Evolutionary conservation across 2,797 vertebrate species (phyloP), one percentile per base, ranked within the genome.

Genomic region (Micromesistius poutassou): DNA sequence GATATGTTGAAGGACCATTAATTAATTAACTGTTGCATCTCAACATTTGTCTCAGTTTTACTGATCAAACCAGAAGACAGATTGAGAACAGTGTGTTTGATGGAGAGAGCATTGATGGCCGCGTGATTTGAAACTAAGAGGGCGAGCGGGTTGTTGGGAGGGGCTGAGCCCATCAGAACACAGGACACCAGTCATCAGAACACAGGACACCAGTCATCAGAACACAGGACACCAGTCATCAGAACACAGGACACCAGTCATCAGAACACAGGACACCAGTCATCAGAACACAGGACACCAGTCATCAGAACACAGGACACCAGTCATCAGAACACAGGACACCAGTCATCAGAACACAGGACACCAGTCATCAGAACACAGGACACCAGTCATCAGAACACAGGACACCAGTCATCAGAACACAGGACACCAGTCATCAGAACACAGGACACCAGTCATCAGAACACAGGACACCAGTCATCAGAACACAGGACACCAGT

Each of bases 1-100:
- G 62, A 68, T 13, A 28, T 28, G 28, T 25, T 25, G 7, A 68
- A 68, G 25, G 62, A 71, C 76, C 82, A 82, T 73, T 50, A 71
- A 71, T 68, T 28, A 68, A 68, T 79, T 74, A 73, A 80, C 80
- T 35, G 68, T 80, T 75, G 46, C 75, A 74, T 73, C 77, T 79
- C 78, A 79, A 77, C 87, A 76, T 19, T 80, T 77, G 77, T 73
- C 78, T 83, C 82, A 83, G 80, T 86, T 87, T 28, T 28, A 66
- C 62, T 28, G 62, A 66, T 66, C 62, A 66, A 66, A 66, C 62
- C 28, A 66, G 62, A 66, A 28, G 30, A 33, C 13, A 71, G 30
- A 73, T 25, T 73, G 72, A 73, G 22, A 35, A 35, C 30, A 30
- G 42, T 31, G 73, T 55, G 73, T 74, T 42, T 55, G 73, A 30